Conservation (phyloP, 2,888 invertebrate genomes). For the Epistrophe eligans region DNA sequence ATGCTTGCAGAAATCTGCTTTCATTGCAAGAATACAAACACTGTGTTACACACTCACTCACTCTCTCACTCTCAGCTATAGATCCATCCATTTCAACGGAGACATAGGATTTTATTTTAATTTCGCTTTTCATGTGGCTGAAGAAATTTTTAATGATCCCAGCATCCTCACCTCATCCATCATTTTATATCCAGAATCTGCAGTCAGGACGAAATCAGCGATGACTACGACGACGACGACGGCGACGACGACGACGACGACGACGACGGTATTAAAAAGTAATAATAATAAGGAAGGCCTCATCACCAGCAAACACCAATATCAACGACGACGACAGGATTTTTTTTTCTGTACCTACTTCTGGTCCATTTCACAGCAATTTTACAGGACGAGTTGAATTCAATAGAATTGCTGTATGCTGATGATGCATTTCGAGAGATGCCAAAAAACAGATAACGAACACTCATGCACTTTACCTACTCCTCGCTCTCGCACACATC, state of each 20-base stretch:
- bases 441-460: slow-evolving; percentile 63
- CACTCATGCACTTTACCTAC: no score
- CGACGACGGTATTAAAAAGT: slow-evolving; percentile 53
- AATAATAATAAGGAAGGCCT: slow-evolving; percentile 42
- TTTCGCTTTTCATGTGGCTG: slow-evolving; percentile 52
- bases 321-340: slow-evolving; percentile 50
- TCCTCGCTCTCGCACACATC: background rate
- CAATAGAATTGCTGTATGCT: slow-evolving; percentile 34
- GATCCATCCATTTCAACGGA: background rate
- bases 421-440: slow-evolving; percentile 52
- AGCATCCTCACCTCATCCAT: slow-evolving; percentile 24
- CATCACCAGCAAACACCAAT: slow-evolving; percentile 24
- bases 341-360: slow-evolving; percentile 39
- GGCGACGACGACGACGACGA: slow-evolving; percentile 32
- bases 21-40: slow-evolving; percentile 55
- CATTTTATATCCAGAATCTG: slow-evolving; percentile 6
- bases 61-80: background rate
- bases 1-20: slow-evolving; percentile 44
- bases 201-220: no score
- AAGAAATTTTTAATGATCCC: slow-evolving; percentile 69
- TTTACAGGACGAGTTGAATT: slow-evolving; percentile 36
- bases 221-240: slow-evolving; percentile 37
- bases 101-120: slow-evolving; percentile 40
- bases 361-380: slow-evolving; percentile 51
- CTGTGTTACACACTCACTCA: slow-evolving; percentile 3